Conservation (phyloP, 64 coral and sea anemone genomes). For the Actinia tenebrosa region DNA sequence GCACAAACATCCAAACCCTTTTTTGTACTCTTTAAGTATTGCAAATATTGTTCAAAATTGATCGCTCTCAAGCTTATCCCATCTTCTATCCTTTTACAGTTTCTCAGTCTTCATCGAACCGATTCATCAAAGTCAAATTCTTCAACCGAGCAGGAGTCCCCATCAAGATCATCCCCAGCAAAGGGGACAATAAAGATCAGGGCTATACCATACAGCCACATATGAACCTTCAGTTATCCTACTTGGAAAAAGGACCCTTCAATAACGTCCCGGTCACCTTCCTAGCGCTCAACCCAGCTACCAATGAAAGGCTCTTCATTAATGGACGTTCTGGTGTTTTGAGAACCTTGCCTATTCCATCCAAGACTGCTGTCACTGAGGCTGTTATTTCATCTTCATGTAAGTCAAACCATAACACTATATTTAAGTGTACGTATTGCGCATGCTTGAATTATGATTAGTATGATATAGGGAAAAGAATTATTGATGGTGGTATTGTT, state of each 20-base stretch:
- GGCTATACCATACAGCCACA: conserved; percentile 90
- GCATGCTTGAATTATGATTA: too few relatives aligned
- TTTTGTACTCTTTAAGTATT: background rate
- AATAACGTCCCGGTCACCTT: conserved; percentile 91
- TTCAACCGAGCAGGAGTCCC: conserved; percentile 78
- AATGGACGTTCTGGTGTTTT: conserved; percentile 62
- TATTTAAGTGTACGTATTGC: too few relatives aligned
- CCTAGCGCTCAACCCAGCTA: conserved; percentile 62
- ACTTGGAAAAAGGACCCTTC: conserved; percentile 82
- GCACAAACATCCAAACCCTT: too few relatives aligned
- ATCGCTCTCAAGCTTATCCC: background rate
- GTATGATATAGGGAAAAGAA: too few relatives aligned
- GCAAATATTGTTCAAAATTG: background rate
- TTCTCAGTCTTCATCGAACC: conserved; percentile 62
- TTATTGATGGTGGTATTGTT: background rate
- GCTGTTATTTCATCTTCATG: conserved; percentile 65
- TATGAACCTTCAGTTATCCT: conserved; percentile 90
- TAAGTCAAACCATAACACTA: background rate
- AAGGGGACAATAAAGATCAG: conserved; percentile 80
- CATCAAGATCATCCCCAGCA: conserved; percentile 89
- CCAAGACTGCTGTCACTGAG: conserved; percentile 44
- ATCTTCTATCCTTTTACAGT: conserved; percentile 25
- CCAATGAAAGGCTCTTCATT: conserved; percentile 62
- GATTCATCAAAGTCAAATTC: conserved; percentile 93
- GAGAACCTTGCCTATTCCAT: conserved; percentile 64